Conservation (phyloP, 2,888 invertebrate species). For the Hypsopygia costalis region DNA sequence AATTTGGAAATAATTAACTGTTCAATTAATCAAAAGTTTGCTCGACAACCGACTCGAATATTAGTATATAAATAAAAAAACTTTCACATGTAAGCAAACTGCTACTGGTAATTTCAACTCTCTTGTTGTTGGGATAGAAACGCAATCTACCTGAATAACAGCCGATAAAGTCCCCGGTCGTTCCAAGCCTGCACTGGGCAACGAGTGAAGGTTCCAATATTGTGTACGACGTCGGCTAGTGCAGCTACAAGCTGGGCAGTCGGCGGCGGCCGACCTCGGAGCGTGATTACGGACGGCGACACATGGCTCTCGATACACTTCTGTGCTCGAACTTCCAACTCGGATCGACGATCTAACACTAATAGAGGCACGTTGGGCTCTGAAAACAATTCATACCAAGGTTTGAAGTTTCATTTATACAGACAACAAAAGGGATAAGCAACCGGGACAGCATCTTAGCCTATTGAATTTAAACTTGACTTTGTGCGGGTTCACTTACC, state of each 20-base stretch:
- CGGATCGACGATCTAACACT: conserved; percentile 53
- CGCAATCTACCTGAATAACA: conserved; percentile 68
- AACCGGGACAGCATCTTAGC: too few species aligned
- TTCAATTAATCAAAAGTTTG: too few species aligned
- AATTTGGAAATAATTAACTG: too few species aligned
- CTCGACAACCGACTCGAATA: too few species aligned
- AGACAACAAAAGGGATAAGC: neutral
- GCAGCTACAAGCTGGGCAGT: conserved; percentile 47
- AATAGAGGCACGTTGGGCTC: conserved; percentile 61
- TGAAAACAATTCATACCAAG: conserved; percentile 24
- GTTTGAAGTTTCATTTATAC: neutral
- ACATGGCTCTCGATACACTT: conserved; percentile 48
- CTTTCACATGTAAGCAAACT: too few species aligned
- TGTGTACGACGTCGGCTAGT: conserved; percentile 51
- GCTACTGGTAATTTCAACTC: too few species aligned
- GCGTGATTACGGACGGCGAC: conserved; percentile 26
- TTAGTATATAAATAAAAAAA: too few species aligned
- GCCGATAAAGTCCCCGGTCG: conserved; percentile 55
- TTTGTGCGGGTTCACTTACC: too few species aligned
- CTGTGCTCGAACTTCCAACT: conserved; percentile 60
- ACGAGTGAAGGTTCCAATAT: conserved; percentile 42
- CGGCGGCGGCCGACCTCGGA: conserved; percentile 39
- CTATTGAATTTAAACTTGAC: too few species aligned
- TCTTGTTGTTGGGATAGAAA: too few species aligned
- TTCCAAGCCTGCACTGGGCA: conserved; percentile 61